Conservation (phyloP, 2,113 vertebrate species). For the Malurus alboscapulatus region DNA sequence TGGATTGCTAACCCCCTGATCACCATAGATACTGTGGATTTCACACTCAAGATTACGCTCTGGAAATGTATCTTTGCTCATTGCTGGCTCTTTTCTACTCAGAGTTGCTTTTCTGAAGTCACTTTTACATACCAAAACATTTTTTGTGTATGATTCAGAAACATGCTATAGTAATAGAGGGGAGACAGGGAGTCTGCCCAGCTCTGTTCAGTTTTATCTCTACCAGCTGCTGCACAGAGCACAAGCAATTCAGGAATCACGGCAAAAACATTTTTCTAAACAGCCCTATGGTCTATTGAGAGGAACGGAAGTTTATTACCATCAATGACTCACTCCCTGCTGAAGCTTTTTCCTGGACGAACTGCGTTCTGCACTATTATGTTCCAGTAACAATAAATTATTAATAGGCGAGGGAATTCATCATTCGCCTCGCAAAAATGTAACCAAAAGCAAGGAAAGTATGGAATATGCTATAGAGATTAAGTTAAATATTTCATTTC, state of each 20-base stretch:
- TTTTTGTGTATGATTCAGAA: conserved; percentile 58
- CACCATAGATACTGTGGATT: background rate
- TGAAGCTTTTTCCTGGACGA: conserved; percentile 63
- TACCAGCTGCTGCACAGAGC: conserved; percentile 57
- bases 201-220: conserved; percentile 48
- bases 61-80: background rate
- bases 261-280: conserved; percentile 51
- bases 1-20: background rate
- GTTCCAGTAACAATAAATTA: conserved; percentile 69
- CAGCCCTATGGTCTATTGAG: conserved; percentile 45
- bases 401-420: conserved; percentile 51
- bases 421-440: conserved; percentile 16
- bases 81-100: background rate
- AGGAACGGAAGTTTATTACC: conserved; percentile 63
- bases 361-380: background rate
- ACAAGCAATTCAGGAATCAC: conserved; percentile 40
- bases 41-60: background rate
- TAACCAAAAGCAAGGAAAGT: conserved; percentile 51
- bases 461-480: conserved; percentile 59
- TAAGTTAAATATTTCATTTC: conserved; percentile 28
- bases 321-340: conserved; percentile 51
- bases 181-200: conserved; percentile 65
- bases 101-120: conserved; percentile 29
- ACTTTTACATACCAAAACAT: conserved; percentile 48
- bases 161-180: conserved; percentile 59